phyloP scores from a whole-genome alignment of 37 sponge, comb jelly and placozoan species.

The Halisarca cf. caerulea region DNA sequence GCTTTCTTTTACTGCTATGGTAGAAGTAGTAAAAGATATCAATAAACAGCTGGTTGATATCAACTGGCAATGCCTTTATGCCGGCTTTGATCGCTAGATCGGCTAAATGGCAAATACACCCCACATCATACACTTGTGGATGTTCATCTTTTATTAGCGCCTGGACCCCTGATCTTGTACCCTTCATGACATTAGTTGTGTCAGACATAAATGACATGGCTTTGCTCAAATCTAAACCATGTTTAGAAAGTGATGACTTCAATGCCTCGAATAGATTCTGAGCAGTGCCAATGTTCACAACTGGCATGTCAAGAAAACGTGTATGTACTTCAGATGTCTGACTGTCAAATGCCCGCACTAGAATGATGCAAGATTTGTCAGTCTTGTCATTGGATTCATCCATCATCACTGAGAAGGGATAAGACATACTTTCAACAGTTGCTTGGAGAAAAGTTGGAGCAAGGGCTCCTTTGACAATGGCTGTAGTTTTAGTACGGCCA shows the following conservation, averaged over 20 bases:
- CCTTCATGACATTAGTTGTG: slow-evolving; percentile 42
- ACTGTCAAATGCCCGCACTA: slow-evolving; percentile 17
- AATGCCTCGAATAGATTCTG: slow-evolving; percentile 41
- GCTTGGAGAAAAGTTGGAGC: slow-evolving; percentile 17
- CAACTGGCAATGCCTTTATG: background rate
- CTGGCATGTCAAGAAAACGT: slow-evolving; percentile 50
- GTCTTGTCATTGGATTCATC: slow-evolving; percentile 57
- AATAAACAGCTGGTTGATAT: background rate
- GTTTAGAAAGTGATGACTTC: slow-evolving; percentile 22
- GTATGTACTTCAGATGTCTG: slow-evolving; percentile 7
- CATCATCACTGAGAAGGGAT: slow-evolving; percentile 24
- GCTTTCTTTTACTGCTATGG: background rate
- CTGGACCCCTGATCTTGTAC: slow-evolving; percentile 47
- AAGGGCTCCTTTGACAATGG: slow-evolving; percentile 41
- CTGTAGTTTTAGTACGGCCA: slow-evolving; percentile 52
- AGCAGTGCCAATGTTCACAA: too few species aligned
- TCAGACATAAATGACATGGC: slow-evolving; percentile 29
- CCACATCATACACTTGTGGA: background rate
- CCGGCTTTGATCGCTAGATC: background rate
- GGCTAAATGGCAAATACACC: background rate
- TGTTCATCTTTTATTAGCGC: slow-evolving; percentile 27
- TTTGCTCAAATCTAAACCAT: slow-evolving; percentile 4
- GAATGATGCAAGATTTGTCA: slow-evolving; percentile 46
- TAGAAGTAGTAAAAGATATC: background rate
- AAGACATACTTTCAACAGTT: slow-evolving; percentile 4